These are phyloP conservation scores for Helicorthomorpha holstii DNA, from an alignment of 1,140 invertebrate species.

Conservation along the genomic window DNA sequence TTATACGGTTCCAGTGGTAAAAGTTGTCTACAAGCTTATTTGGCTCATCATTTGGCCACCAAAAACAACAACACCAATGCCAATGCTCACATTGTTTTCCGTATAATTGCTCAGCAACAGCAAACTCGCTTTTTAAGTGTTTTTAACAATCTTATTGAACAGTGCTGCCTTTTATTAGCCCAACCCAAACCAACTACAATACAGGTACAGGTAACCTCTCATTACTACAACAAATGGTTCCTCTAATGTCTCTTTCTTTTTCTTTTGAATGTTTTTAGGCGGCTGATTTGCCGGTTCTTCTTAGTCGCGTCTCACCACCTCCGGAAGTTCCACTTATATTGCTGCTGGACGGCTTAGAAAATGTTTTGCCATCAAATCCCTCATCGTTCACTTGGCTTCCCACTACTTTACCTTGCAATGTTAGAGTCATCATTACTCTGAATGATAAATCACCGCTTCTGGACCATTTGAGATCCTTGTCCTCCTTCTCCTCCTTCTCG, in stretches of 20 bases:
- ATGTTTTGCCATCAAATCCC: slow-evolving; percentile 27
- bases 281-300: slow-evolving; percentile 28
- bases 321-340: slow-evolving; percentile 44
- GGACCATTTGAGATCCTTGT: background rate
- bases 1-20: no score
- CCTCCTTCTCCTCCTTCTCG: no score
- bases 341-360: slow-evolving; percentile 52
- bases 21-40: no score
- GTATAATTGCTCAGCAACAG: background rate
- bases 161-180: background rate
- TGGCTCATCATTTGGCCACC: no score
- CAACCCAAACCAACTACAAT: background rate
- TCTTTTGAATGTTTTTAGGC: background rate
- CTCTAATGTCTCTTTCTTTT: background rate
- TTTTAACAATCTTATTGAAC: background rate
- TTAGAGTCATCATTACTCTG: slow-evolving; percentile 52
- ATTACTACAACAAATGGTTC: background rate
- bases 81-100: background rate
- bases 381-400: slow-evolving; percentile 43
- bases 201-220: background rate
- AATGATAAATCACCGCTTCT: slow-evolving; percentile 33
- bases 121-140: background rate
- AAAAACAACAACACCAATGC: no score
- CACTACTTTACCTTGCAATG: slow-evolving; percentile 40
- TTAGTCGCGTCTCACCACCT: slow-evolving; percentile 33